Conservation (phyloP, 2,888 invertebrate species). For the Salpingus planirostris region DNA sequence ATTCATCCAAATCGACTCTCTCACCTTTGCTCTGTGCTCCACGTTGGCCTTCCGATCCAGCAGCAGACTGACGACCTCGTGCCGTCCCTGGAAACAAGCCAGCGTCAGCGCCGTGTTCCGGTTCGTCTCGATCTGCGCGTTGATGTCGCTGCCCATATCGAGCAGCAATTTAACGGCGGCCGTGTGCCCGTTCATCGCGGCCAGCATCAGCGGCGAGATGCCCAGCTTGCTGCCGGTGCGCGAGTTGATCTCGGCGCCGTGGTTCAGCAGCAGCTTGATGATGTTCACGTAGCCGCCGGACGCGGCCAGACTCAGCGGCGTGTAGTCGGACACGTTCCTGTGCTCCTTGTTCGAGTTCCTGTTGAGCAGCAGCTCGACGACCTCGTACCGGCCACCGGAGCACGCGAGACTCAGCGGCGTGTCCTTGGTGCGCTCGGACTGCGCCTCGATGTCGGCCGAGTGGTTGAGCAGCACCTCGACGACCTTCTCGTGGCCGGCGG, state of each 20-base stretch:
- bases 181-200: constrained; percentile 97
- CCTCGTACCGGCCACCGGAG: constrained; percentile 93
- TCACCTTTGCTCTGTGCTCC: constrained; percentile 92
- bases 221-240: constrained; percentile 94
- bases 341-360: constrained; percentile 95
- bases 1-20: no score
- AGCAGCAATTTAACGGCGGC: constrained; percentile 89
- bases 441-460: constrained; percentile 96
- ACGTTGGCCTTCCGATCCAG: constrained; percentile 97
- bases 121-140: constrained; percentile 99
- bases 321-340: constrained; percentile 97
- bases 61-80: constrained; percentile 94
- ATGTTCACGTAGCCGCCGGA: constrained; percentile 98
- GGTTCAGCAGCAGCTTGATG: constrained; percentile 83
- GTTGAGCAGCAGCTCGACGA: constrained; percentile 82
- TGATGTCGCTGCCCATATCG: constrained; percentile 98
- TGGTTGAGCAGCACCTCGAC: constrained; percentile 90
- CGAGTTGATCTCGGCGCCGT: constrained; percentile 98
- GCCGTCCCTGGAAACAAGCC: constrained; percentile 98
- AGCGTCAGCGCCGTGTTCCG: constrained; percentile 96
- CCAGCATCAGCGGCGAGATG: constrained; percentile 97
- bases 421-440: constrained; percentile 98
- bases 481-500: constrained; percentile 86
- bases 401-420: constrained; percentile 96
- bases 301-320: constrained; percentile 96